Evolutionary conservation across 2,797 vertebrate genomes (phyloP).

Genomic region (Arremon brunneinucha): DNA sequence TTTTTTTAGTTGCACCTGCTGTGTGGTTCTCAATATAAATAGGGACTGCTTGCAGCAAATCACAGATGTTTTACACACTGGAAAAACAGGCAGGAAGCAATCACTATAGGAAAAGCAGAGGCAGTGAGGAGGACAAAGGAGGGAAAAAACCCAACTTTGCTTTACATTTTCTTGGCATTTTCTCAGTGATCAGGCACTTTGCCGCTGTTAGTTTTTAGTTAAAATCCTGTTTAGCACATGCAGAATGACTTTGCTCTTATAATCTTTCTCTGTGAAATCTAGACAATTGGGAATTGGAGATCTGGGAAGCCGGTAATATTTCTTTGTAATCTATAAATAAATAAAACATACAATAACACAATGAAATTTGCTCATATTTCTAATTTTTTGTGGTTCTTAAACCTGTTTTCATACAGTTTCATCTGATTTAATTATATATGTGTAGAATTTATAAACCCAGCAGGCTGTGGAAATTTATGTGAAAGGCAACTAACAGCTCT

Average conservation of each 20-base stretch:
- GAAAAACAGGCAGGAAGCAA: constrained; percentile 68
- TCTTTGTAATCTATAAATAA: background rate
- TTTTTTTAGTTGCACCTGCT: constrained; percentile 66
- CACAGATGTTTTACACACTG: constrained; percentile 60
- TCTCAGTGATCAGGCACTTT: background rate
- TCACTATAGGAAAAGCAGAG: constrained; percentile 55
- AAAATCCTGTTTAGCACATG: background rate
- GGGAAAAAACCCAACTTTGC: background rate
- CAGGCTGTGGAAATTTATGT: background rate
- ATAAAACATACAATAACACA: background rate
- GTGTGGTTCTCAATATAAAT: constrained; percentile 55
- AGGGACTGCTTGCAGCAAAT: constrained; percentile 61
- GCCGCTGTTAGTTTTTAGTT: background rate
- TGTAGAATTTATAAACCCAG: background rate
- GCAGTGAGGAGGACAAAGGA: background rate
- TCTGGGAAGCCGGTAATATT: background rate
- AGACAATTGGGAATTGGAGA: background rate
- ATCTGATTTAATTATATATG: background rate
- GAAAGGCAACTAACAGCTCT: background rate
- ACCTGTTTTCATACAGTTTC: background rate
- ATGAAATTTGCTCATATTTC: background rate
- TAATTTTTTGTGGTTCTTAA: background rate
- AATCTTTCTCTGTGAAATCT: background rate
- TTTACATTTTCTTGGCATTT: background rate
- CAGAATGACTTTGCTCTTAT: background rate